These are phyloP conservation scores for Nephila pilipes DNA, from an alignment of 1,140 invertebrate species.

Conservation along the genomic window DNA sequence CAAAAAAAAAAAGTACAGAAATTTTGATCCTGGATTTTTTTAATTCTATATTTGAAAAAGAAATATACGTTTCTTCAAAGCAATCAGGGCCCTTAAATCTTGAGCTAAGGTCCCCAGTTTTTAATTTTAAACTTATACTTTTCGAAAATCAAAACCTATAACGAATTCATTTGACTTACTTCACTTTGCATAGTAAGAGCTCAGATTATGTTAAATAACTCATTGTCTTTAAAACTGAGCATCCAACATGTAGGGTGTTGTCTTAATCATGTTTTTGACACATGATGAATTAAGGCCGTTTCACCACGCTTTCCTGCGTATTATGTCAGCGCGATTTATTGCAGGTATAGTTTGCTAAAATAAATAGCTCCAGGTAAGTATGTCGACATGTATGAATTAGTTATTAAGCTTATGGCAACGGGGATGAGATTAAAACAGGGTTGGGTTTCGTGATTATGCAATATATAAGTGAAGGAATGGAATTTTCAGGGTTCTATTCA, in stretches of 20 bases:
- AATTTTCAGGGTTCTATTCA: background rate
- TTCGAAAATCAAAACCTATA: background rate
- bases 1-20: too few relatives aligned
- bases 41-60: too few relatives aligned
- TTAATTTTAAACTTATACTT: too few relatives aligned
- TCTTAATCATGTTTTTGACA: conserved; percentile 70
- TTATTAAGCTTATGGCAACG: conserved; percentile 44
- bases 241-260: conserved; percentile 67
- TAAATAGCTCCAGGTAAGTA: conserved; percentile 16
- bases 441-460: conserved; percentile 50
- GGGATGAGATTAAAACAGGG: conserved; percentile 34
- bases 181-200: background rate
- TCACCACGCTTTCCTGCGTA: background rate
- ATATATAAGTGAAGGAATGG: background rate
- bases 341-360: background rate
- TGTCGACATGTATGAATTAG: conserved; percentile 68
- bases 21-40: too few relatives aligned
- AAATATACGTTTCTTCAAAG: too few relatives aligned
- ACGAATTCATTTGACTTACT: background rate
- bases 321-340: conserved; percentile 40
- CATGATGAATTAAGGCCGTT: conserved; percentile 60
- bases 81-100: too few relatives aligned
- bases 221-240: conserved; percentile 60
- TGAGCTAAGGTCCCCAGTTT: too few relatives aligned
- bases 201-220: conserved; percentile 50